Conservation (phyloP, 2,797 vertebrate species). For the Phataginus tetradactyla region DNA sequence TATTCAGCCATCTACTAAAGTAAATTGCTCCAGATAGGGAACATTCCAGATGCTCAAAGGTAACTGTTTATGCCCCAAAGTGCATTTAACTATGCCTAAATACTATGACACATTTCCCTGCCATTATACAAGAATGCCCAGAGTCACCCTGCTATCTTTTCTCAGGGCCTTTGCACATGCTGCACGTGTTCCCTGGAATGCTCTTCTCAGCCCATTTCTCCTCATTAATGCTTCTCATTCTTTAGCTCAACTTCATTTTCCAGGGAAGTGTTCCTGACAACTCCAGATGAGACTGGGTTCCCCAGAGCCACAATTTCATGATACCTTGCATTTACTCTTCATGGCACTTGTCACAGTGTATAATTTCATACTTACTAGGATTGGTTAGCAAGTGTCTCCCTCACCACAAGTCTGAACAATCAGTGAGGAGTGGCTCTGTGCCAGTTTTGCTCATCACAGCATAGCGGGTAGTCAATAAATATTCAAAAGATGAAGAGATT, state of each 20-base stretch:
- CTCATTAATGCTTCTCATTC: neutral
- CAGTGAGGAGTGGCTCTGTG: neutral
- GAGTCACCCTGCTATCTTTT: neutral
- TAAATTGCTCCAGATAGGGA: neutral
- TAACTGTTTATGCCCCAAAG: neutral
- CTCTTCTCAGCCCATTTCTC: neutral
- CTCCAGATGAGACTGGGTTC: neutral
- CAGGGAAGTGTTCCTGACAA: neutral
- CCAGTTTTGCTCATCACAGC: neutral
- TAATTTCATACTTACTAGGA: neutral
- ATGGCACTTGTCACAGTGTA: neutral
- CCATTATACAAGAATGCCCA: neutral
- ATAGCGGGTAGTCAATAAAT: neutral
- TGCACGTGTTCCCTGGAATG: neutral
- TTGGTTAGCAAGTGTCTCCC: neutral
- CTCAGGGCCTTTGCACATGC: neutral
- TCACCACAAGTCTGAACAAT: neutral
- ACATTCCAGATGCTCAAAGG: neutral
- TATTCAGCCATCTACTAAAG: neutral
- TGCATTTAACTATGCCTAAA: neutral
- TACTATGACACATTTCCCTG: neutral
- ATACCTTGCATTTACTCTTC: neutral
- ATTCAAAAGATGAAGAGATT: neutral
- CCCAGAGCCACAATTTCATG: neutral
- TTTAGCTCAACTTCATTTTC: neutral